Evolutionary conservation across 2,888 invertebrate genomes (phyloP), one percentile per base, ranked within the genome.

Genomic region (Mellilla xanthometata): DNA sequence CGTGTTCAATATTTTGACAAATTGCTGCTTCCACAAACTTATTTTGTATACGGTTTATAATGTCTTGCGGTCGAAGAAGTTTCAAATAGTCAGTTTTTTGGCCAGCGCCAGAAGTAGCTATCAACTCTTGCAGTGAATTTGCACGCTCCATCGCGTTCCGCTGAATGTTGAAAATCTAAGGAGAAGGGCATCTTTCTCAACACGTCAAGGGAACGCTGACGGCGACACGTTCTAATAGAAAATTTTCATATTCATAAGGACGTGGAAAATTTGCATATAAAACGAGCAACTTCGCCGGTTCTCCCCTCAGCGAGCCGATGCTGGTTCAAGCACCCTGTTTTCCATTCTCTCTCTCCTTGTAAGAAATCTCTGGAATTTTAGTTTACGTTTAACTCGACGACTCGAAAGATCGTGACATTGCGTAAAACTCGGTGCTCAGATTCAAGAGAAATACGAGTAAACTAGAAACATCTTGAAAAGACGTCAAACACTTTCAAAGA

Each of bases 171-270:
- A 71, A 71, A 78, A 73, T 72, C 70, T 68, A 67, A 68, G 60
- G 62, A 68, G 65, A 68, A 68, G 68, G 71, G 64, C 70, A 65
- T 72, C 72, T 62, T 65, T 66, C 64, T 60, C 65, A 68, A 79
- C 72, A 79, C 76, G 72, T 81, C 80, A 80, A 76, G 74, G 68
- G 76, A 78, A 68, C 72, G 86, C 86, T 87, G 88, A 86, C 83
- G 78, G 76, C 78, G 86, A 84, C 87, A 84, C 80, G 83, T 84
- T 83, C 84, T 89, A 86, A 88, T 88, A 88, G 87, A 88, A 88
- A 88, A 88, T 88, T 88, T 88, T 89, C 88, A 89, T 88, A 88
- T 89, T 89, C 88, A 88, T 89, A 88, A 88, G 86, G 80, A 83
- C 81, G 83, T 81, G 70, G 73, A 65, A 72, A 77, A 89, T 89